These are phyloP conservation scores for Anguilla anguilla DNA, from an alignment of 2,797 vertebrate genomes.

Conservation along the genomic window DNA sequence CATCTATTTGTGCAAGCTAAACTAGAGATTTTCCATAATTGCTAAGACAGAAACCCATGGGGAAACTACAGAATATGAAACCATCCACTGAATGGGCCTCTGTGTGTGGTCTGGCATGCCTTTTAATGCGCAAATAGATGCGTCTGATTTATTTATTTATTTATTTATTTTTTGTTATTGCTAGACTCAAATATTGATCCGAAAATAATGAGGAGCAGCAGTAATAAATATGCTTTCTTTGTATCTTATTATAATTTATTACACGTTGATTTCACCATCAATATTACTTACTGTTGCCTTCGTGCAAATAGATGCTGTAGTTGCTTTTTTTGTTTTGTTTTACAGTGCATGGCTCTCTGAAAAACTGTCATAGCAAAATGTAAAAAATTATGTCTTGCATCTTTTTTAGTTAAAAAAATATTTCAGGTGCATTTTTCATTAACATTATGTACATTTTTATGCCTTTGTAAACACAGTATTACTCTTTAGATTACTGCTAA, in stretches of 20 bases:
- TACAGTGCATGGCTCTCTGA: background rate
- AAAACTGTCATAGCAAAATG: background rate
- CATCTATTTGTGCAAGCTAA: background rate
- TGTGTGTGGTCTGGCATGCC: background rate
- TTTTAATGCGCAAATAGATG: background rate
- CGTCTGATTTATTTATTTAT: background rate
- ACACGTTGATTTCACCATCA: background rate
- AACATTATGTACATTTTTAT: background rate
- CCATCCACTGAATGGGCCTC: background rate
- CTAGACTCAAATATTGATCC: background rate
- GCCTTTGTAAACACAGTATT: background rate
- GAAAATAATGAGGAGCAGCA: background rate
- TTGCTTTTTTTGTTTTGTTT: background rate
- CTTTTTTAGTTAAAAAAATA: background rate
- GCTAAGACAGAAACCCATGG: background rate
- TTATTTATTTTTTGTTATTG: background rate
- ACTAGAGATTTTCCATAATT: background rate
- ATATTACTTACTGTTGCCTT: conserved; percentile 3
- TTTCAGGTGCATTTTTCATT: background rate
- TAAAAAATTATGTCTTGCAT: background rate
- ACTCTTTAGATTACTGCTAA: background rate
- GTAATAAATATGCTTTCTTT: background rate
- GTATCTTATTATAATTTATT: conserved; percentile 14
- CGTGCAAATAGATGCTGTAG: background rate
- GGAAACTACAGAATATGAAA: background rate